phyloP scores from a whole-genome alignment of 2,797 vertebrate genomes.

The Eulemur mongoz region DNA sequence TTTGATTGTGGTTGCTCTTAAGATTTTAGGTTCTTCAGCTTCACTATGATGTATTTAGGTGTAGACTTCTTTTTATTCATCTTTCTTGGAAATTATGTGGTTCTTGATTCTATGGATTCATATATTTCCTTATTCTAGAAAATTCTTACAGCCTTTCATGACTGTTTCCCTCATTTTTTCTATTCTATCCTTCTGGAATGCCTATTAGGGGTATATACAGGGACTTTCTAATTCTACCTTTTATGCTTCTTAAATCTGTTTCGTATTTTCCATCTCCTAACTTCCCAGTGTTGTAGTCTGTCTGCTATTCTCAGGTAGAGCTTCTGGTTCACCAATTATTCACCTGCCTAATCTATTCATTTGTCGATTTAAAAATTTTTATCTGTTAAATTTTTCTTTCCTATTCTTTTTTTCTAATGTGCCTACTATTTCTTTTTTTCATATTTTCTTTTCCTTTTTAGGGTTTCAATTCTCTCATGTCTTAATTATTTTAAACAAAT shows the following conservation, averaged over 20 bases:
- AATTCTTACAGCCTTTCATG: background rate
- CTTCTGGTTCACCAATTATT: background rate
- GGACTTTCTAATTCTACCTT: background rate
- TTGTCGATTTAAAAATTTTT: background rate
- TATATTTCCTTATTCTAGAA: background rate
- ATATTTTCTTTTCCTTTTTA: background rate
- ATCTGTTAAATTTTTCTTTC: background rate
- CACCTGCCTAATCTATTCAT: background rate
- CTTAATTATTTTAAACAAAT: conserved; percentile 18
- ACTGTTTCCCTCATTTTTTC: background rate
- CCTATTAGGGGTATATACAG: background rate
- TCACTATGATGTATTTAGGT: background rate
- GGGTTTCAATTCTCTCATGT: background rate
- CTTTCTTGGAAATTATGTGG: background rate
- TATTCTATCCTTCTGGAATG: background rate
- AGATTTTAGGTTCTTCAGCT: background rate
- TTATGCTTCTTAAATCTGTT: background rate
- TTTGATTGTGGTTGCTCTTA: background rate
- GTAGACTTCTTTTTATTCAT: background rate
- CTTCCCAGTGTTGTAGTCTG: background rate
- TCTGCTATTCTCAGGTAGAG: background rate
- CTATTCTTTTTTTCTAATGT: background rate
- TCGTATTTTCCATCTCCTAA: background rate
- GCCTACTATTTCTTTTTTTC: background rate
- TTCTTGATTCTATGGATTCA: background rate